phyloP scores from a whole-genome alignment of 2,113 vertebrate genomes.

The Turdus rufiventris region DNA sequence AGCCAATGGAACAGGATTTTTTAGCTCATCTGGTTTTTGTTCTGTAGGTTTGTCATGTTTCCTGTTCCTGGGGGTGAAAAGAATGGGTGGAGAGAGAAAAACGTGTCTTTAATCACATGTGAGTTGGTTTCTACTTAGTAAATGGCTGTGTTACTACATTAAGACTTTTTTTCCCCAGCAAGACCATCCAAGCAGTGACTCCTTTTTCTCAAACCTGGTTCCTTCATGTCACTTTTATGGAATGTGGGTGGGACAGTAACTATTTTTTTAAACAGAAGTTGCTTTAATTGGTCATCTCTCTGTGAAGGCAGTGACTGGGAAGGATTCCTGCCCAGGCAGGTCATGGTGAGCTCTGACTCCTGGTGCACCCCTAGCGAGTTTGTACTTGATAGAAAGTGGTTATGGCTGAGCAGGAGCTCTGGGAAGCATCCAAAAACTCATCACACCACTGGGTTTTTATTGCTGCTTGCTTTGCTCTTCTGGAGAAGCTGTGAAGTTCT shows the following conservation, averaged over 20 bases:
- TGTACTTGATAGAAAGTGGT: background rate
- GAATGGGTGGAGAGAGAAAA: background rate
- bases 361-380: background rate
- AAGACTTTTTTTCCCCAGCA: background rate
- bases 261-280: background rate
- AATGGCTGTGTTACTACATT: background rate
- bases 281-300: background rate
- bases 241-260: background rate
- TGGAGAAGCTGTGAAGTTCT: background rate
- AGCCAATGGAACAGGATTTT: constrained; percentile 8
- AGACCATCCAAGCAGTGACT: background rate
- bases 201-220: background rate
- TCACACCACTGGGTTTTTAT: accelerated
- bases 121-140: background rate
- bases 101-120: background rate
- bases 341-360: background rate
- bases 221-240: background rate
- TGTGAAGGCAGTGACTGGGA: background rate
- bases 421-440: background rate
- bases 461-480: background rate
- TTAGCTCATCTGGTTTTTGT: constrained; percentile 31
- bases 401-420: background rate
- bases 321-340: background rate
- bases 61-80: background rate
- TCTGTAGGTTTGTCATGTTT: background rate